Percentiles rank a stretch among this genome's conserved stretches.
phyloP scores from a whole-genome alignment of 2,797 vertebrate species.

The Limnodromus scolopaceus region DNA sequence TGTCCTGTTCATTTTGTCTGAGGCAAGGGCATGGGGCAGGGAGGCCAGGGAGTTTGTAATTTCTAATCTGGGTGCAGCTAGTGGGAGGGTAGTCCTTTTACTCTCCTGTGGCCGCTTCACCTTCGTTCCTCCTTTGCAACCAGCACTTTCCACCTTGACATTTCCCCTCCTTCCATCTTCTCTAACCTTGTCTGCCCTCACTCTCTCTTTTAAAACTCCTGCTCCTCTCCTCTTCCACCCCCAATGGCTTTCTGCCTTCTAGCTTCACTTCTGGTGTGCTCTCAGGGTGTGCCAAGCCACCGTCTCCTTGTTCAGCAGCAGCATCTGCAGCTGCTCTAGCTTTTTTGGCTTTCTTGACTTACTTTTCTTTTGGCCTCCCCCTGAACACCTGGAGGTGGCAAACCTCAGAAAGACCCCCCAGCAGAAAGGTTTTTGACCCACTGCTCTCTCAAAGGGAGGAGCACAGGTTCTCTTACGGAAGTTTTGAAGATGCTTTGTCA shows the following conservation, averaged over 20 bases:
- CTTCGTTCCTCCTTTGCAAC: neutral
- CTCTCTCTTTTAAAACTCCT: neutral
- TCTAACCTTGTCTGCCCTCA: neutral
- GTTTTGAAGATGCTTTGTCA: neutral
- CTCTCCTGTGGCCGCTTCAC: neutral
- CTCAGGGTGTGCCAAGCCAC: neutral
- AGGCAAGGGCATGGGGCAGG: fast-evolving
- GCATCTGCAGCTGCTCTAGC: neutral
- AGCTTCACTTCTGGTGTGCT: neutral
- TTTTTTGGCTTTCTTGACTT: neutral
- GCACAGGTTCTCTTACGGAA: neutral
- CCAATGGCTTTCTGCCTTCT: neutral
- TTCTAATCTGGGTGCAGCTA: neutral
- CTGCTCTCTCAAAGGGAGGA: neutral
- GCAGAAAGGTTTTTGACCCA: neutral
- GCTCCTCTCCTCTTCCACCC: neutral
- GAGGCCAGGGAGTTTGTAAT: neutral
- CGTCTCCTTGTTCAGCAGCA: neutral
- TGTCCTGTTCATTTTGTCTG: neutral
- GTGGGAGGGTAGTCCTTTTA: neutral
- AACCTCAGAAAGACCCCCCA: slow-evolving; percentile 7
- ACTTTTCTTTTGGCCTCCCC: neutral
- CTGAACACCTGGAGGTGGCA: neutral
- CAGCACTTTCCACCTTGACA: neutral
- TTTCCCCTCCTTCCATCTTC: slow-evolving; percentile 3